Evolutionary conservation across 2,113 vertebrate genomes (phyloP), one percentile per base, ranked within the genome.

Genomic region (Mus pahari): DNA sequence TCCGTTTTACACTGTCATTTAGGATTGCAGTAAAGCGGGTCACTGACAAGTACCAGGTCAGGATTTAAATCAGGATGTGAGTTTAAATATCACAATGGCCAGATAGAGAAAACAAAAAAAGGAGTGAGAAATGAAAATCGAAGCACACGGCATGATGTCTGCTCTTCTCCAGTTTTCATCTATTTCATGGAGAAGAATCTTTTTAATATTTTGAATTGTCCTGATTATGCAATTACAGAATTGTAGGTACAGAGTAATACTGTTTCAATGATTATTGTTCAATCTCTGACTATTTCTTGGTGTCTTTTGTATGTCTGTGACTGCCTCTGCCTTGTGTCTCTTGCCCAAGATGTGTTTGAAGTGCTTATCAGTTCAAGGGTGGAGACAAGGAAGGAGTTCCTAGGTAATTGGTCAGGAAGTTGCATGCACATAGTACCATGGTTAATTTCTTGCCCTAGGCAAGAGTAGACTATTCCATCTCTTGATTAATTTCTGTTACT

Each of bases 101-200:
- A 26, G 48, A 92, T n/a, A 77, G 96, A 71, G 96, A 16, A 50
- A 92, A 48, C 19, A 50, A 92, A 42, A 66, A 96, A 19, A 28
- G 73, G 91, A 82, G 1, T 33, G 33, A 36, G 16, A 42, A 13
- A 92, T 71, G 36, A 50, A 66, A 95, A 94, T 75, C 19, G 74
- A 95, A 91, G 12, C 24, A 42, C 17, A 28, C 5, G 2, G 7
- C 16, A 79, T 87, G 84, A 66, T 94, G 89, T 92, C 90, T 8
- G 55, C 19, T 36, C 64, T 77, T 17, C 17, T 74, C 94, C 73
- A 77, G 58, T 89, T 95, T 94, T 53, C 82, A 9, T 82, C 73
- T 81, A 2, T 87, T 83, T 89, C 50, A 73, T 13, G 50, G 28
- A 91, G 45, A 87, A 88, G 33, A 73, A 92, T 88, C 8, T 73